Evolutionary conservation across 2,797 vertebrate species (phyloP).

Genomic region (Sebastes trivittatus): DNA sequence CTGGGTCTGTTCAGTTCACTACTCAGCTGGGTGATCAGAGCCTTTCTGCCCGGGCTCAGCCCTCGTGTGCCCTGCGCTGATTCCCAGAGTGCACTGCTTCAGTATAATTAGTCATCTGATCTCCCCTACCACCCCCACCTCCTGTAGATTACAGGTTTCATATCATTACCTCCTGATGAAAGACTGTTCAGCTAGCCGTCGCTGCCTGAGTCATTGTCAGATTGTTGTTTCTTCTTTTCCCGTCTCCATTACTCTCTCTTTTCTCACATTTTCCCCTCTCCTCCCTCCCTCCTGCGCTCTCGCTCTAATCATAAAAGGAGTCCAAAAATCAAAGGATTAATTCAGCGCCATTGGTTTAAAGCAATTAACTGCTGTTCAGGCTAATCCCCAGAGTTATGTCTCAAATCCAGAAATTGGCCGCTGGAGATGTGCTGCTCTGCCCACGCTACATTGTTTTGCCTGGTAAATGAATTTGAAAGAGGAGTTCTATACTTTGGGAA

Average conservation of each 20-base stretch:
- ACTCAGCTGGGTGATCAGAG: constrained; percentile 22
- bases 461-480: constrained; percentile 60
- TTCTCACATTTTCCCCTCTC: neutral
- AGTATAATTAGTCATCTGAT: constrained; percentile 58
- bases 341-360: constrained; percentile 72
- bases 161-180: constrained; percentile 54
- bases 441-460: constrained; percentile 56
- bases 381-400: constrained; percentile 75
- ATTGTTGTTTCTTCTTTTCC: constrained; percentile 35
- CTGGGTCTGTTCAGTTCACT: constrained; percentile 10
- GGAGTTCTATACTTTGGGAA: constrained; percentile 30
- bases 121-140: neutral
- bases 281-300: neutral
- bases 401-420: constrained; percentile 74
- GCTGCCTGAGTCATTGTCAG: constrained; percentile 31
- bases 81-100: constrained; percentile 39
- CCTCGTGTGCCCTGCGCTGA: neutral
- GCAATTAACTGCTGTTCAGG: constrained; percentile 74
- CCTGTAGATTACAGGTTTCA: constrained; percentile 57
- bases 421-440: constrained; percentile 64
- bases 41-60: neutral
- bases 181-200: constrained; percentile 24
- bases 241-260: constrained; percentile 23
- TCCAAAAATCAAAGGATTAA: constrained; percentile 70
- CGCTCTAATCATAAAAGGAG: constrained; percentile 57